Conservation (phyloP, 2,113 vertebrate species). For the Addax nasomaculatus region DNA sequence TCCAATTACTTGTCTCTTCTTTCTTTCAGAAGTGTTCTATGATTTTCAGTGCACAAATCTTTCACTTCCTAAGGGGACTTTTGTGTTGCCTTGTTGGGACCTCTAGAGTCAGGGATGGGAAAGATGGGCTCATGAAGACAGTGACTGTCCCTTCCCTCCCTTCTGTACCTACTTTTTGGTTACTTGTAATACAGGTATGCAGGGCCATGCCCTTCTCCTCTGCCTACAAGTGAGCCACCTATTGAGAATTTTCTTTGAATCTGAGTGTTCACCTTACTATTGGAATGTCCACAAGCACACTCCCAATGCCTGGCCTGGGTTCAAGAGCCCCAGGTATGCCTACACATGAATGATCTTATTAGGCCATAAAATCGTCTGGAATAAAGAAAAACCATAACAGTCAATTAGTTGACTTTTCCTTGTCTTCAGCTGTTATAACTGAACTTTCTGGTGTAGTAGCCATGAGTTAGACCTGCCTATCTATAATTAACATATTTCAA, state of each 20-base stretch:
- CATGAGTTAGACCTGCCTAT: neutral
- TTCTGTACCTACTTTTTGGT: neutral
- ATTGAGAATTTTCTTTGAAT: neutral
- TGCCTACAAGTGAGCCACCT: neutral
- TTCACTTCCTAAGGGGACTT: neutral
- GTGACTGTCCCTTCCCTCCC: neutral
- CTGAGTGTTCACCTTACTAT: neutral
- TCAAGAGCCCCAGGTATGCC: neutral
- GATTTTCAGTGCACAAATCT: neutral
- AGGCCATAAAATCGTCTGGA: neutral
- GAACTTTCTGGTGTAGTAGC: neutral
- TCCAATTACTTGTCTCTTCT: neutral
- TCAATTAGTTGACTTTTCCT: neutral
- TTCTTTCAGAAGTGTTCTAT: neutral
- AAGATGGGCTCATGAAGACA: neutral
- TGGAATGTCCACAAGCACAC: neutral
- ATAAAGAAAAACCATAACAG: neutral
- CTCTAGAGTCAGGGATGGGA: neutral
- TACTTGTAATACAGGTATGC: neutral
- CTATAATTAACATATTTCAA: neutral
- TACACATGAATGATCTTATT: neutral
- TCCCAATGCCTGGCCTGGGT: neutral
- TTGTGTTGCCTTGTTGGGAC: neutral
- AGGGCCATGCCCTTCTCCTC: neutral
- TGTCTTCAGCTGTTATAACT: neutral